Conservation (phyloP, 2,888 invertebrate genomes). For the Acleris cristana region DNA sequence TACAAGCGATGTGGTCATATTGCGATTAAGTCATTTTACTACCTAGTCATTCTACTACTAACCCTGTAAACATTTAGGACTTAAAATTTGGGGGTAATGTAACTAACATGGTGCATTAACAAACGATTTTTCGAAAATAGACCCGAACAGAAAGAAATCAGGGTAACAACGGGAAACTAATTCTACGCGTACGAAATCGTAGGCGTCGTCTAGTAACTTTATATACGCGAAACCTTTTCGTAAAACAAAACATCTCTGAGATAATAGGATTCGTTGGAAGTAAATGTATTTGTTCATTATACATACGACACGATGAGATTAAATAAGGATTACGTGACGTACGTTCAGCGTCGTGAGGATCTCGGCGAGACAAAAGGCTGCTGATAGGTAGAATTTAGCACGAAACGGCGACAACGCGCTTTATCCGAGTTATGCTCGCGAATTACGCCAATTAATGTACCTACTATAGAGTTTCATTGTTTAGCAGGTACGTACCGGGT, state of each 20-base stretch:
- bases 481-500: too few species aligned
- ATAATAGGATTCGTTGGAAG: constrained; percentile 11
- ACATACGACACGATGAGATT: constrained; percentile 27
- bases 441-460: background rate
- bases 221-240: background rate
- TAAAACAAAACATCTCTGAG: constrained; percentile 6
- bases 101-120: too few species aligned
- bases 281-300: constrained; percentile 32
- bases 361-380: constrained; percentile 7
- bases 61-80: too few species aligned
- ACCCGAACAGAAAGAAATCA: too few species aligned
- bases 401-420: background rate
- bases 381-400: constrained; percentile 18
- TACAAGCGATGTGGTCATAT: too few species aligned
- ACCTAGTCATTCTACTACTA: too few species aligned
- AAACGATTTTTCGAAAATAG: too few species aligned
- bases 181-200: too few species aligned
- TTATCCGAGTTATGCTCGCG: background rate
- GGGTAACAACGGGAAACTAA: too few species aligned
- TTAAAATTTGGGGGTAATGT: too few species aligned
- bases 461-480: too few species aligned
- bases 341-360: constrained; percentile 18
- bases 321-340: constrained; percentile 29
- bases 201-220: background rate
- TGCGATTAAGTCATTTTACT: too few species aligned